Evolutionary conservation across 2,888 invertebrate genomes (phyloP).

Genomic region (Strigamia crassipes): DNA sequence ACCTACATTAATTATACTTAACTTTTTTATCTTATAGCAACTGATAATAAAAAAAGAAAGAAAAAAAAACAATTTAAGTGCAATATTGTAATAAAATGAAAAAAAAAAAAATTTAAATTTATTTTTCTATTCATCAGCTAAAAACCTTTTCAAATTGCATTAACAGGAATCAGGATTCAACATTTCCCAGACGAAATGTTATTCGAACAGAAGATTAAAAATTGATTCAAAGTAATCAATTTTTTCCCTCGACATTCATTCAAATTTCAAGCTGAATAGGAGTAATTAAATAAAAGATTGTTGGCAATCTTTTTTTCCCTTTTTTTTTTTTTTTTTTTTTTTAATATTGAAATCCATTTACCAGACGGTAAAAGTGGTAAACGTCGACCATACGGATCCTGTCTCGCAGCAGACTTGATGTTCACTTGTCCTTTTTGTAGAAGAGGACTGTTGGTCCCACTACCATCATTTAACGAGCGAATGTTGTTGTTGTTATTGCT

Average conservation of each 20-base stretch:
- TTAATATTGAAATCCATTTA: conserved; percentile 53
- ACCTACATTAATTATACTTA: background rate
- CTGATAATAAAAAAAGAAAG: background rate
- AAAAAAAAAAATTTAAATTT: background rate
- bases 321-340: too few relatives aligned
- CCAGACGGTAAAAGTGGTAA: conserved; percentile 67
- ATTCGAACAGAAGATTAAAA: conserved; percentile 4
- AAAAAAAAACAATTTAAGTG: background rate
- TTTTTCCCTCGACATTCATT: background rate
- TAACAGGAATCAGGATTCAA: background rate
- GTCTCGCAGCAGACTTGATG: conserved; percentile 46
- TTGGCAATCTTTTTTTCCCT: background rate
- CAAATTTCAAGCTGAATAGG: background rate
- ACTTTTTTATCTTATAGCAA: background rate
- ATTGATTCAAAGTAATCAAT: conserved; percentile 9
- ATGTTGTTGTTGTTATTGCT: conserved; percentile 46
- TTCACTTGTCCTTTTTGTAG: conserved; percentile 45
- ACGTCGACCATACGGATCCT: conserved; percentile 60
- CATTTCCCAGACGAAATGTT: background rate
- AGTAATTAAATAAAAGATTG: background rate
- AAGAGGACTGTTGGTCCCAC: conserved; percentile 45
- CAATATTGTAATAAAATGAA: background rate
- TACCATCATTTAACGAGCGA: conserved; percentile 45
- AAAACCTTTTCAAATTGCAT: background rate
- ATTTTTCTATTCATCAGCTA: background rate